Evolutionary conservation across 2,888 invertebrate species (phyloP), one percentile per base, ranked within the genome.

Genomic region (Catocala nupta): DNA sequence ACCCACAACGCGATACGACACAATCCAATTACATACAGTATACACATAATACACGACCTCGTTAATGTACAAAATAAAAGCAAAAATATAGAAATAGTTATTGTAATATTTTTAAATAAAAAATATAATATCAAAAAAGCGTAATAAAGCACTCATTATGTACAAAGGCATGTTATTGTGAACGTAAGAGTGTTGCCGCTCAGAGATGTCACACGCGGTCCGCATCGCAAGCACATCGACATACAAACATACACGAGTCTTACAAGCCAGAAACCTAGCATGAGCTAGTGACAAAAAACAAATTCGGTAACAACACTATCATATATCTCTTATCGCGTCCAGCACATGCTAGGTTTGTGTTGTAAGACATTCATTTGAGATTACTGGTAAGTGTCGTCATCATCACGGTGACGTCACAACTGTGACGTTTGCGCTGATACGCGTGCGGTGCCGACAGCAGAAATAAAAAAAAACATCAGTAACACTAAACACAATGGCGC

Each of bases 71-170:
- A 83, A 84, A 78, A 72, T 72, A 83, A 82, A 84, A 87, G 81
- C 84, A 81, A 86, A 84, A 84, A 83, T 81, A 83, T 81, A 77
- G 74, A 74, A 78, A 86, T 83, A 85, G 82, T 82, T 83, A 80
- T 71, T 75, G 76, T 80, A 80, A 81, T 78, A 77, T 70, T 77
- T 12, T 47, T 81, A 83, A 87, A 87, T 76, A 75, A 88, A 85
- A 81, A 77, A 74, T 74, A 81, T 86, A 88, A 90, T 89, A 91
- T 90, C 85, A 90, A 92, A 88, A 87, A 92, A 92, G 91, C 92
- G 89, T 91, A 90, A 87, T 89, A 90, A 90, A 93, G 91, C 92
- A 92, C 90, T 90, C 88, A 76, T 85, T 88, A 90, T 91, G 84
- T 91, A 91, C 91, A 91, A 78, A 81, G 81, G 79, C 81, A 68